Evolutionary conservation across 1,140 invertebrate species (phyloP).

Genomic region (Drosophila rufa): DNA sequence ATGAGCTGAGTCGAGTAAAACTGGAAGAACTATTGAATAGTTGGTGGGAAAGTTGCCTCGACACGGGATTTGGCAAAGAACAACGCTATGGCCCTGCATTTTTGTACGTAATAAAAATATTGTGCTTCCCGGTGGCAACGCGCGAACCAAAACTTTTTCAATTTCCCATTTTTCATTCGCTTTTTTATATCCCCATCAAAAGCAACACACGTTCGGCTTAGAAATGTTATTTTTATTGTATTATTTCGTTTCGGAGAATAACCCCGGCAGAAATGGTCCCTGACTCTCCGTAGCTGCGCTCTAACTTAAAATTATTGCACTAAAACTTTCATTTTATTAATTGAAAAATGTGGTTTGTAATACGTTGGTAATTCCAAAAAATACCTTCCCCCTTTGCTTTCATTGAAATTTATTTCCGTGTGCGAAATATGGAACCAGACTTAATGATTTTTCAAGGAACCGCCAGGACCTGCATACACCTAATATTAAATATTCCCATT

Average conservation of each 20-base stretch:
- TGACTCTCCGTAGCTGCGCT: background rate
- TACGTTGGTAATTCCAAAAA: background rate
- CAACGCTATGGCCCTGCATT: background rate
- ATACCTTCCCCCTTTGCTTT: background rate
- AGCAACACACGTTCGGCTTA: background rate
- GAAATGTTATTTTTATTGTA: constrained; percentile 21
- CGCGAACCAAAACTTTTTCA: constrained; percentile 31
- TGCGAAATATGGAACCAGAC: background rate
- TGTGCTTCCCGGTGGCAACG: constrained; percentile 13
- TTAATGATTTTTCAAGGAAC: background rate
- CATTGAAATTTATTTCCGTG: background rate
- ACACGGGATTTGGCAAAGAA: constrained; percentile 5
- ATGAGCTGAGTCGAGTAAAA: constrained; percentile 16
- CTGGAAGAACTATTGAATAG: constrained; percentile 32
- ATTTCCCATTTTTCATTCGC: constrained; percentile 28
- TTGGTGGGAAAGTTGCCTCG: constrained; percentile 10
- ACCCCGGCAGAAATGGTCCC: background rate
- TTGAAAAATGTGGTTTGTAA: constrained; percentile 1
- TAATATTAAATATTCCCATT: constrained; percentile 30
- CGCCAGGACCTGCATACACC: background rate
- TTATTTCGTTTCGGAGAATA: background rate
- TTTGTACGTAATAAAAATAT: constrained; percentile 39
- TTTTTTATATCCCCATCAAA: background rate
- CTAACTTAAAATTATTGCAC: constrained; percentile 10
- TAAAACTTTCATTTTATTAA: background rate